A percentile compares a stretch with the other conserved stretches of the same genome.
Evolutionary conservation across 2,113 vertebrate genomes (phyloP).

Genomic region (Uropsilus gracilis): DNA sequence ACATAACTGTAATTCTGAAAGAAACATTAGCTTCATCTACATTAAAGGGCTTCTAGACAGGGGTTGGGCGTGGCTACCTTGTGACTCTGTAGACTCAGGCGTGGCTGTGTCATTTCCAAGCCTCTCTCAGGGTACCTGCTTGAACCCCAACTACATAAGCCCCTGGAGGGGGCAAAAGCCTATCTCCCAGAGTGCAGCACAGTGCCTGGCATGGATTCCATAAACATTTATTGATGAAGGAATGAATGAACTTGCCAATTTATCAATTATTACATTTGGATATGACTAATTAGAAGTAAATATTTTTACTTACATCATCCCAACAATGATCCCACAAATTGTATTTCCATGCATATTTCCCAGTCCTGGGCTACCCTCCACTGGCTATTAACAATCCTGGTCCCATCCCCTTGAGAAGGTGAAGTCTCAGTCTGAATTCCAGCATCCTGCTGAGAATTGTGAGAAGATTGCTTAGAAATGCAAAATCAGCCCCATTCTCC

Average conservation of each 20-base stretch:
- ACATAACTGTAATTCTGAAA: not conserved
- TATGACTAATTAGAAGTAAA: not conserved
- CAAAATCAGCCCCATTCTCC: not conserved
- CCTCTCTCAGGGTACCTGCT: not conserved
- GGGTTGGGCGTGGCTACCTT: accelerated
- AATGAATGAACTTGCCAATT: not conserved
- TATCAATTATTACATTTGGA: not conserved
- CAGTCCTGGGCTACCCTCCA: not conserved
- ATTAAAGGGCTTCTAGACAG: not conserved
- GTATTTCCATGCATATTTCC: not conserved
- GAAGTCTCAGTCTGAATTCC: not conserved
- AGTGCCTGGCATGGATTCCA: not conserved
- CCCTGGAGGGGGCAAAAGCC: not conserved
- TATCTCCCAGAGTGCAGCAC: not conserved
- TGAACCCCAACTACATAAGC: not conserved
- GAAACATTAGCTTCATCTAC: not conserved
- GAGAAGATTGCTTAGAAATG: not conserved
- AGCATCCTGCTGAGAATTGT: not conserved
- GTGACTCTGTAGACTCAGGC: accelerated
- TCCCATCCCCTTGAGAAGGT: not conserved
- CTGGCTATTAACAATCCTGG: not conserved
- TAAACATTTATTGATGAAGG: not conserved
- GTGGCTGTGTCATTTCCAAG: not conserved
- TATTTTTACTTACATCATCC: not conserved
- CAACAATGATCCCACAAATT: not conserved